A percentile compares a stretch with the other conserved stretches of the same genome.
Evolutionary conservation across 2,888 invertebrate genomes (phyloP).

Genomic region (Eudemis profundana): DNA sequence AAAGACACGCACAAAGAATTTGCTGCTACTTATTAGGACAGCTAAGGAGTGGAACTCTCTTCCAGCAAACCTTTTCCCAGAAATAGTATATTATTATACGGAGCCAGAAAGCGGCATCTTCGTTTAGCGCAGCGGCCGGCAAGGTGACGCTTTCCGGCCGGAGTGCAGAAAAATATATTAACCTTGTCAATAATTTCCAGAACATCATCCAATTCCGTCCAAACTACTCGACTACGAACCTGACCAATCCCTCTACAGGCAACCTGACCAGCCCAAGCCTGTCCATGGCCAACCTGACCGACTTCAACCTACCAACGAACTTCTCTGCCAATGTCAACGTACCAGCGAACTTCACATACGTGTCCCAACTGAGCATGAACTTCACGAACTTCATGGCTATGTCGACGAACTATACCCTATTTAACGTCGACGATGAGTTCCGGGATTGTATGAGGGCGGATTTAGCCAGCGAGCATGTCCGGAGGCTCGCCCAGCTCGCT

Average conservation of each 20-base stretch:
- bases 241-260: background rate
- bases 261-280: conserved; percentile 1
- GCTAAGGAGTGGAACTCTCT: too few species aligned
- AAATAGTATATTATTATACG: too few species aligned
- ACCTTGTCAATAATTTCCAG: conserved; percentile 6
- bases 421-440: conserved; percentile 15
- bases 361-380: conserved; percentile 46
- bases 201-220: conserved; percentile 26
- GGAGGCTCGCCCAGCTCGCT: conserved; percentile 66
- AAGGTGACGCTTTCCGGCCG: too few species aligned
- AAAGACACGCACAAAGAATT: too few species aligned
- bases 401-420: conserved; percentile 21
- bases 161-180: too few species aligned
- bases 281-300: background rate
- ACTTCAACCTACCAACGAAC: conserved; percentile 6
- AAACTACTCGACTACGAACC: background rate
- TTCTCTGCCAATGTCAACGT: conserved; percentile 48
- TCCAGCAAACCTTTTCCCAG: too few species aligned
- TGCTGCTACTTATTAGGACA: too few species aligned
- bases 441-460: conserved; percentile 56
- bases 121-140: too few species aligned
- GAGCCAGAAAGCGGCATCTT: too few species aligned
- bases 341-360: conserved; percentile 40
- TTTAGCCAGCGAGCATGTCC: conserved; percentile 60
- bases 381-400: conserved; percentile 28